phyloP scores from a whole-genome alignment of 2,888 invertebrate species.

The Drosophila pseudotakahashii region DNA sequence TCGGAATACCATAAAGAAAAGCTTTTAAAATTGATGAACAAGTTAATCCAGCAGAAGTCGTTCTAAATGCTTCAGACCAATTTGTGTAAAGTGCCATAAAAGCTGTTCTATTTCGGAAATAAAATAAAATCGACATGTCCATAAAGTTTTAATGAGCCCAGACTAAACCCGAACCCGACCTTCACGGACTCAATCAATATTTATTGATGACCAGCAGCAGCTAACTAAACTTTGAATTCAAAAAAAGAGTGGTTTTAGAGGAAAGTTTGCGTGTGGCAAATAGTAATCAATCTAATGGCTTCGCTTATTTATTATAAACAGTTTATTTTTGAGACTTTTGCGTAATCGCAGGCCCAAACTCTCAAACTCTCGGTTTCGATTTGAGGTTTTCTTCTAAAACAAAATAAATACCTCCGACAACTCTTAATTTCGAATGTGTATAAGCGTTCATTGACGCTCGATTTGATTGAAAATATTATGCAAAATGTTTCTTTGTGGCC shows the following conservation, averaged over 20 bases:
- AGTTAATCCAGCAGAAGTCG: conserved; percentile 48
- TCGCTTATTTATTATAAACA: conserved; percentile 40
- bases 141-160: conserved; percentile 39
- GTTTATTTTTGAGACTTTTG: conserved; percentile 61
- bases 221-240: conserved; percentile 14
- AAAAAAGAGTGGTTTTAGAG: conserved; percentile 29
- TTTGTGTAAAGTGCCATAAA: conserved; percentile 47
- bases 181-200: conserved; percentile 53
- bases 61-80: conserved; percentile 20
- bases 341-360: conserved; percentile 66
- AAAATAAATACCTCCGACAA: conserved; percentile 35
- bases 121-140: conserved; percentile 28
- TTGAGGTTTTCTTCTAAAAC: conserved; percentile 13
- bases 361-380: conserved; percentile 62
- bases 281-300: conserved; percentile 61
- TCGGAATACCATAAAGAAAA: conserved; percentile 42
- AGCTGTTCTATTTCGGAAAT: conserved; percentile 52
- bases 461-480: conserved; percentile 51
- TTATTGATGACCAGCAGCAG: conserved; percentile 37
- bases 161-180: conserved; percentile 12
- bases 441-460: conserved; percentile 72
- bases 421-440: conserved; percentile 67
- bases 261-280: conserved; percentile 66
- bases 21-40: conserved; percentile 53
- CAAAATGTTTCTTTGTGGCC: conserved; percentile 42